A percentile compares a stretch with the other conserved stretches of the same genome.
Conservation (phyloP, 2,888 invertebrate genomes). For the Chironomus riparius region DNA sequence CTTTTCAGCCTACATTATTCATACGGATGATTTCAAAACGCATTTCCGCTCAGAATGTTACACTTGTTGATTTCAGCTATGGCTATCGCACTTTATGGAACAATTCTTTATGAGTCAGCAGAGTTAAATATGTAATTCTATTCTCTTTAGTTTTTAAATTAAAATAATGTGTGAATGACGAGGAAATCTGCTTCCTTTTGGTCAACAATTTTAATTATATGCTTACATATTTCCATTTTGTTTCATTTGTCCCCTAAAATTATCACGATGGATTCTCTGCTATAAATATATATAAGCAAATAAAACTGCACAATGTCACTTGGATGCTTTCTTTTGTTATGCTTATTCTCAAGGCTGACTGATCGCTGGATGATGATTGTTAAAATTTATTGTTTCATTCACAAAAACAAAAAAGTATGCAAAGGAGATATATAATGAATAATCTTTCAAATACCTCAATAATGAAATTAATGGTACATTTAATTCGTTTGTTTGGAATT, state of each 20-base stretch:
- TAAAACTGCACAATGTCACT: conserved; percentile 8
- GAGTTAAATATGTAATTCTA: neutral
- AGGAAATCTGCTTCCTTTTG: neutral
- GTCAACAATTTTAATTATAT: neutral
- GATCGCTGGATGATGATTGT: no score
- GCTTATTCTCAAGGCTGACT: neutral
- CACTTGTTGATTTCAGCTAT: neutral
- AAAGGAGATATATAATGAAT: neutral
- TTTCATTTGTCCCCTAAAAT: neutral
- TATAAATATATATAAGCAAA: neutral
- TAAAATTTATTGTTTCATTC: neutral
- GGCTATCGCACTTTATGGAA: neutral
- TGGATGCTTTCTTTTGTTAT: neutral
- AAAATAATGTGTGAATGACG: neutral
- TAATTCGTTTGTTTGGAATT: neutral
- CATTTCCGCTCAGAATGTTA: conserved; percentile 1
- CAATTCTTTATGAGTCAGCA: neutral
- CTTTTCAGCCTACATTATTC: neutral
- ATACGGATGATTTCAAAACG: conserved; percentile 3
- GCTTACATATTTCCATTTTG: neutral
- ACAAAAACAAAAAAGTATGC: neutral
- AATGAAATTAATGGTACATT: neutral
- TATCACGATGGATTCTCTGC: neutral
- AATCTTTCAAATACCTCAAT: neutral
- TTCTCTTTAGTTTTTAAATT: neutral